Evolutionary conservation across 2,797 vertebrate genomes (phyloP).

Genomic region (Naso thynnoides): DNA sequence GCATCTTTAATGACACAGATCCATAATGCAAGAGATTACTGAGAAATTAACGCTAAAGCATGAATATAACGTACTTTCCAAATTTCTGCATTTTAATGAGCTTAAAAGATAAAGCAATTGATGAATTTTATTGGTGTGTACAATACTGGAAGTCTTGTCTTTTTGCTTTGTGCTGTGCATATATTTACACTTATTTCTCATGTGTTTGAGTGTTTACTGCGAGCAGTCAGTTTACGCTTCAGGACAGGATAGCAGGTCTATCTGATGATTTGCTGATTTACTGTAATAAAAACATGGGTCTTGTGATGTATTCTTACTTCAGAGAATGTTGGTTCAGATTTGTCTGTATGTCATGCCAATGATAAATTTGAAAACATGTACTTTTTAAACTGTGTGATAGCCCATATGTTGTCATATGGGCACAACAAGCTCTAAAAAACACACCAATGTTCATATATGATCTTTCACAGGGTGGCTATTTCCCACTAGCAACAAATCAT

Average conservation of each 20-base stretch:
- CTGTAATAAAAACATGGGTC: slow-evolving; percentile 9
- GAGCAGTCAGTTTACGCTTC: not conserved
- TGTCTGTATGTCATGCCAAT: not conserved
- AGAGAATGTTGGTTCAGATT: slow-evolving; percentile 13
- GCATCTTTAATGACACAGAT: not conserved
- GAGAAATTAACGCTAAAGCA: too few species aligned
- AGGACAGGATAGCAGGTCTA: slow-evolving; percentile 29
- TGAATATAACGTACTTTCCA: slow-evolving; percentile 2
- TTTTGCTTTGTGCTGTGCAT: not conserved
- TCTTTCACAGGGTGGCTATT: slow-evolving; percentile 22
- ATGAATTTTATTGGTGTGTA: not conserved
- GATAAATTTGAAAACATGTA: not conserved
- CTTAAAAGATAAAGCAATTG: not conserved
- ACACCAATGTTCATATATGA: not conserved
- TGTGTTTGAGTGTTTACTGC: too few species aligned
- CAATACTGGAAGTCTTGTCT: not conserved
- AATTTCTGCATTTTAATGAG: slow-evolving; percentile 2
- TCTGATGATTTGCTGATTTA: slow-evolving; percentile 23
- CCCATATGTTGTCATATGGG: not conserved
- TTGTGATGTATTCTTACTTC: slow-evolving; percentile 3
- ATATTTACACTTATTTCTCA: not conserved
- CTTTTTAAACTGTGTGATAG: not conserved
- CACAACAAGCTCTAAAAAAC: slow-evolving; percentile 8
- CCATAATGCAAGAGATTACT: not conserved
- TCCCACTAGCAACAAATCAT: slow-evolving; percentile 46